Conservation (phyloP, 2,113 vertebrate genomes). For the Myocastor coypus region DNA sequence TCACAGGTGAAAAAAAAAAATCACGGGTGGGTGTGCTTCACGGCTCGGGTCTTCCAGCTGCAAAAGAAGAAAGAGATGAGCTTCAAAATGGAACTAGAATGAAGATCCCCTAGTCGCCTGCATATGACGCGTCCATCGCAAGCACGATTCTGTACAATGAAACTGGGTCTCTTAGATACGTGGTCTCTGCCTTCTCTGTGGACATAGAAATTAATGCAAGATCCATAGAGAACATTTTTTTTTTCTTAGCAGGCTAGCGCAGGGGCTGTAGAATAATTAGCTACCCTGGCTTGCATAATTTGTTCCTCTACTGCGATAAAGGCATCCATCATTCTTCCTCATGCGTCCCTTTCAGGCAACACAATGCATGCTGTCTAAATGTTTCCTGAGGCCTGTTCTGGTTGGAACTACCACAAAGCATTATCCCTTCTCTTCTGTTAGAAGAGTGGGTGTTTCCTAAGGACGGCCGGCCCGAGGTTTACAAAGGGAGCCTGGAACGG, state of each 20-base stretch:
- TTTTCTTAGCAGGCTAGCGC: neutral
- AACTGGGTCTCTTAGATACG: neutral
- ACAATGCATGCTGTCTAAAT: neutral
- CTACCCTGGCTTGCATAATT: accelerated
- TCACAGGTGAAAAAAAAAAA: neutral
- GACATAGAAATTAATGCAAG: neutral
- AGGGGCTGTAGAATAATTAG: too few species aligned
- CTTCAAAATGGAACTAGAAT: neutral
- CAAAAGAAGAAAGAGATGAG: neutral
- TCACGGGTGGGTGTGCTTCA: neutral
- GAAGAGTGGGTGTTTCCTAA: neutral
- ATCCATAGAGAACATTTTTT: neutral
- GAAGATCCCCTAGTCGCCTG: accelerated
- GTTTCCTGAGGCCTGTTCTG: accelerated
- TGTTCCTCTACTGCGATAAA: accelerated
- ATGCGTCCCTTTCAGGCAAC: neutral
- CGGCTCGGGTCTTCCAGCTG: neutral
- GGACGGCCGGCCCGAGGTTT: too few species aligned
- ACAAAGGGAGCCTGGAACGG: neutral
- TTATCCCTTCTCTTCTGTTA: neutral
- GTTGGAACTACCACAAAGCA: neutral
- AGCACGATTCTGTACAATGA: accelerated
- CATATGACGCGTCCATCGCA: accelerated
- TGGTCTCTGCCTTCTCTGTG: neutral
- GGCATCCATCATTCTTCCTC: neutral